These are phyloP conservation scores for Channa argus DNA, from an alignment of 2,113 vertebrate species.

Conservation along the genomic window DNA sequence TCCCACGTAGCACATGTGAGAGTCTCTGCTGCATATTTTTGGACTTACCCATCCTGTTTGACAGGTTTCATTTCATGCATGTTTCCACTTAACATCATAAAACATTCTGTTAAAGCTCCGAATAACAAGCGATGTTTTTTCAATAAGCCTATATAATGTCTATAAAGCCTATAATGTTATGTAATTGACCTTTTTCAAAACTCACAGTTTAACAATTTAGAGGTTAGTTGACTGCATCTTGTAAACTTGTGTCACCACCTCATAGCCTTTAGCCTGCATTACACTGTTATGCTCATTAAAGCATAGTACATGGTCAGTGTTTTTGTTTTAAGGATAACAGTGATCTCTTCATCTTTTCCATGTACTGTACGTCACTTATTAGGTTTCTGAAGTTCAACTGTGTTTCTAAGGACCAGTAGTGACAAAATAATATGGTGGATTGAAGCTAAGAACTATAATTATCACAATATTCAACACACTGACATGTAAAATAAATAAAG, in stretches of 20 bases:
- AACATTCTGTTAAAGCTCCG: conserved; percentile 16
- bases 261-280: conserved; percentile 2
- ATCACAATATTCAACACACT: too few relatives aligned
- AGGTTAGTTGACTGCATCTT: background rate
- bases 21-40: conserved; percentile 23
- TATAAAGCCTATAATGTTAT: background rate
- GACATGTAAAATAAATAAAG: too few relatives aligned
- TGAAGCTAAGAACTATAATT: background rate
- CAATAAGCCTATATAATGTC: background rate
- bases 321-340: conserved; percentile 22
- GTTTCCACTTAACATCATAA: conserved; percentile 23
- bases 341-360: conserved; percentile 34
- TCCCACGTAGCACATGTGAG: conserved; percentile 44
- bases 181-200: background rate
- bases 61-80: conserved; percentile 23
- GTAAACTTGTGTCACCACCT: background rate
- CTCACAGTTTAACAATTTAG: background rate
- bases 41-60: background rate
- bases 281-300: background rate
- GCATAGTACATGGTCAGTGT: conserved; percentile 11
- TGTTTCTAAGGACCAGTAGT: background rate
- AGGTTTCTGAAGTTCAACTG: conserved; percentile 42
- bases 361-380: conserved; percentile 20
- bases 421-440: background rate
- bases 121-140: background rate